Conservation (phyloP, 2,113 vertebrate species). For the Tachuris rubrigastra region DNA sequence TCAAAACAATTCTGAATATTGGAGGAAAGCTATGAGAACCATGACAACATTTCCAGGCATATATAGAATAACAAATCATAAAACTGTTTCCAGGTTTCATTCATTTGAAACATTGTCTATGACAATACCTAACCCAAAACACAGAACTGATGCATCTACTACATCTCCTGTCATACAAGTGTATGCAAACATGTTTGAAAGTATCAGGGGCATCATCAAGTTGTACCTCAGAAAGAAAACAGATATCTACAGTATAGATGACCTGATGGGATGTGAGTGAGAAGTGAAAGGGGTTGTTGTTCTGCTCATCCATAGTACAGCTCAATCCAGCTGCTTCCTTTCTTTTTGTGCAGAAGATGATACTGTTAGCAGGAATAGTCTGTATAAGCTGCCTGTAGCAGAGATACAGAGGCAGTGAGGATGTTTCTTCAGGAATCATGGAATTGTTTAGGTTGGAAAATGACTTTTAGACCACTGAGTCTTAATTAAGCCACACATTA, state of each 20-base stretch:
- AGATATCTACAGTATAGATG: rapidly evolving
- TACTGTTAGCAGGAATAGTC: not conserved
- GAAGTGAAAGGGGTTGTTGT: not conserved
- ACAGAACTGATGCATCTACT: not conserved
- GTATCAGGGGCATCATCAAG: not conserved
- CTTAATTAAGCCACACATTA: not conserved
- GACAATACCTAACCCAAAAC: not conserved
- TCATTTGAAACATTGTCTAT: not conserved
- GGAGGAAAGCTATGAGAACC: not conserved
- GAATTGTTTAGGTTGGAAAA: not conserved
- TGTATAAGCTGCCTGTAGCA: not conserved
- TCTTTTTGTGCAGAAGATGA: not conserved
- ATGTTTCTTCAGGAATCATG: not conserved
- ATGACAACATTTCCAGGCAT: not conserved
- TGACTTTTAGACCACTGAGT: not conserved
- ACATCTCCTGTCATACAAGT: not conserved
- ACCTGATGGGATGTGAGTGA: not conserved
- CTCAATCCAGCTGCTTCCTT: not conserved
- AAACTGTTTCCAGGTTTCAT: not conserved
- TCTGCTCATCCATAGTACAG: not conserved
- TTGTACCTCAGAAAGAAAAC: not conserved
- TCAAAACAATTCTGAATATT: not conserved
- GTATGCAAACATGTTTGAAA: not conserved
- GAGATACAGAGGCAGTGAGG: not conserved
- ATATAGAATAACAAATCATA: not conserved